These are phyloP conservation scores for Cenopis cana DNA, from an alignment of 2,888 invertebrate genomes.

Conservation along the genomic window DNA sequence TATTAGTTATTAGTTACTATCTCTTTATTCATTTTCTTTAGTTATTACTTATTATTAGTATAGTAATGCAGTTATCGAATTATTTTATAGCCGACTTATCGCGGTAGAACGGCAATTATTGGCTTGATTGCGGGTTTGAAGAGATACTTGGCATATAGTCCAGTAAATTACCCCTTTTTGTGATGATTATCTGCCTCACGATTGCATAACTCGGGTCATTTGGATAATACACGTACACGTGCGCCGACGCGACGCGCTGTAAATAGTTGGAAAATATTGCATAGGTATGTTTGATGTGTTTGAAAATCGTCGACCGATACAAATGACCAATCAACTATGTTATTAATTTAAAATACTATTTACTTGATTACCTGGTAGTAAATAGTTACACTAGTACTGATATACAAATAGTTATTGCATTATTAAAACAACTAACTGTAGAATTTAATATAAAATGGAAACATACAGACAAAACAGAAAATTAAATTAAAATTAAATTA, in stretches of 20 bases:
- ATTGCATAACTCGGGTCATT: slow-evolving; percentile 55
- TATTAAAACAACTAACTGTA: too few relatives aligned
- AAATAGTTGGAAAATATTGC: slow-evolving; percentile 28
- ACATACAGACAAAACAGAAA: too few relatives aligned
- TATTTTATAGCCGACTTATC: slow-evolving; percentile 58
- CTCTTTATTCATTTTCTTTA: too few relatives aligned
- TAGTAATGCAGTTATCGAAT: slow-evolving; percentile 54
- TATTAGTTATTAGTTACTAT: slow-evolving; percentile 57
- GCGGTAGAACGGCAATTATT: slow-evolving; percentile 59
- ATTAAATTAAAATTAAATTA: too few relatives aligned
- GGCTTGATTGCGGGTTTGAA: slow-evolving; percentile 51
- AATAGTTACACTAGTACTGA: too few relatives aligned
- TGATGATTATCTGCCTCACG: slow-evolving; percentile 53
- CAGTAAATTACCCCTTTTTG: slow-evolving; percentile 53
- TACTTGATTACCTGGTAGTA: too few relatives aligned
- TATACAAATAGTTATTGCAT: too few relatives aligned
- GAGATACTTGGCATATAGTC: slow-evolving; percentile 44
- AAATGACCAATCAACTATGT: neutral
- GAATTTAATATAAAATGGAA: too few relatives aligned
- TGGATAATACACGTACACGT: slow-evolving; percentile 52
- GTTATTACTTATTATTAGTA: too few relatives aligned
- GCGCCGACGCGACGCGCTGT: neutral
- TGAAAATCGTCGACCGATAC: slow-evolving; percentile 5
- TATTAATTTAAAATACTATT: too few relatives aligned
- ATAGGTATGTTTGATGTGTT: too few relatives aligned